Evolutionary conservation across 2,888 invertebrate genomes (phyloP).

Genomic region (Graphium colonna): DNA sequence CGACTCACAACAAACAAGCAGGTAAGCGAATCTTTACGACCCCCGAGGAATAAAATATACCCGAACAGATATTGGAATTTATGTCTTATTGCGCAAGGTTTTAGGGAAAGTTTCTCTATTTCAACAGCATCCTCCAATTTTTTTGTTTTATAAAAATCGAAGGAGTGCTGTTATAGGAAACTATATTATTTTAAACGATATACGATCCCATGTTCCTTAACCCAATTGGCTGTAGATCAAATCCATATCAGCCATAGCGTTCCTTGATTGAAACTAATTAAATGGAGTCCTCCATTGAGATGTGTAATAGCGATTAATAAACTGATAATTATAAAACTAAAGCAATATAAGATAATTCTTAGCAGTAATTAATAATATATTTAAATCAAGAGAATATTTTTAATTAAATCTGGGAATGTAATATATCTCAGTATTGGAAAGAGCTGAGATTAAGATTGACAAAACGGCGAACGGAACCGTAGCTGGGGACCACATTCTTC

Average conservation of each 20-base stretch:
- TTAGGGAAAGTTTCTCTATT: constrained; percentile 52
- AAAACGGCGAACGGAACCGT: constrained; percentile 2
- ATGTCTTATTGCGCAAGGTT: constrained; percentile 57
- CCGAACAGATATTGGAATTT: constrained; percentile 58
- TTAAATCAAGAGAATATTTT: too few relatives aligned
- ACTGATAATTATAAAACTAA: too few relatives aligned
- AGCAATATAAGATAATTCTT: too few relatives aligned
- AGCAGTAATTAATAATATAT: too few relatives aligned
- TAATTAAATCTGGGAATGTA: too few relatives aligned
- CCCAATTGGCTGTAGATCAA: background rate
- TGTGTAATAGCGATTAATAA: too few relatives aligned
- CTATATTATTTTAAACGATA: background rate
- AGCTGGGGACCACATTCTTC: constrained; percentile 13
- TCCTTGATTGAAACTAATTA: too few relatives aligned
- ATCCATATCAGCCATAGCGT: too few relatives aligned
- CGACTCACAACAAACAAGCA: constrained; percentile 76
- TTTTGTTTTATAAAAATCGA: background rate
- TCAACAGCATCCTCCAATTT: background rate
- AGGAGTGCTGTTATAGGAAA: background rate
- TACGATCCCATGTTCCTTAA: background rate
- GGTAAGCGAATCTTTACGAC: constrained; percentile 76
- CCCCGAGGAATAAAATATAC: constrained; percentile 67
- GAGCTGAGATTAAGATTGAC: background rate
- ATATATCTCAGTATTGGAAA: too few relatives aligned
- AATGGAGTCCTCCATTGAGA: too few relatives aligned